Evolutionary conservation across 2,113 vertebrate species (phyloP), one percentile per base, ranked within the genome.

Genomic region (Prionailurus viverrinus): DNA sequence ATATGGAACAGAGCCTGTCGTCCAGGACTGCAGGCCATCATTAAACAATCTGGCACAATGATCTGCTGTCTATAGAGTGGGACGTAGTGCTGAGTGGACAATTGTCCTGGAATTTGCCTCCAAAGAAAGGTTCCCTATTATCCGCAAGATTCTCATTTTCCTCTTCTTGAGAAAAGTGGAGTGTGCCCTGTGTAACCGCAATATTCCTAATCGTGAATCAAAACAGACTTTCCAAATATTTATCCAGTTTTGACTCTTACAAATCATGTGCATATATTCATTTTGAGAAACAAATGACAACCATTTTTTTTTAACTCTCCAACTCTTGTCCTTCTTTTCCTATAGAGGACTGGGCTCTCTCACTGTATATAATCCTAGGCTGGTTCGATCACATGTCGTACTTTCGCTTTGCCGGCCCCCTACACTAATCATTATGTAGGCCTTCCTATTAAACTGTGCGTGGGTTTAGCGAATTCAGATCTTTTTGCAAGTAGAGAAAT

Each of bases 61-160:
- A 39, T 6, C 3, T 23, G 12, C 45, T 55, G 18, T 39, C 12
- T 0, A 13, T 8, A n/a, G 29, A 78, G 3, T 14, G 25, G 4
- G 3, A 1, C 25, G 11, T 9, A 55, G 74, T 55, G 55, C 95
- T 84, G 84, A 81, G 73, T 83, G 66, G 13, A 58, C 21, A 31
- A 51, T 9, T 48, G 21, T 65, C 53, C 63, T 73, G 31, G 7
- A 89, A 74, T 39, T 63, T 63, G 16, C 7, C 82, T 92, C 55
- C 68, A 84, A 82, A 84, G 33, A 71, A 73, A 68, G 10, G 3
- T 55, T 87, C 27, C 41, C 73, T 10, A 48, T 69, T 31, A 14
- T 92, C 55, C 58, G 36, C 48, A 92, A 95, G 15, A 80, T 76
- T 87, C 80, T 87, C 25, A 71, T 58, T 7, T 91, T 76, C 89